Conservation (phyloP, 2,888 invertebrate species). For the Xylota sylvarum region DNA sequence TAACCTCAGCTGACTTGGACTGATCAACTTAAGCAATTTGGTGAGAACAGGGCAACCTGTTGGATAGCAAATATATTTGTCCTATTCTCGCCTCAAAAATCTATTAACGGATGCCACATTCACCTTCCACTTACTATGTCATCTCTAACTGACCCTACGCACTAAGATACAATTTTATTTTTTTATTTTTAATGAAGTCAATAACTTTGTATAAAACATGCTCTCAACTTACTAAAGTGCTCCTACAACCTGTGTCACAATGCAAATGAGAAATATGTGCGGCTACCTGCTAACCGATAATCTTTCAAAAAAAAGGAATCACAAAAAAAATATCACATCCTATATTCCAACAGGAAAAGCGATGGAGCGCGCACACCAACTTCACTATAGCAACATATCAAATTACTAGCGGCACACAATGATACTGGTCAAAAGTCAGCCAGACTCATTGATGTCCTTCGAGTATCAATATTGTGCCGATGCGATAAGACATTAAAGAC, state of each 20-base stretch:
- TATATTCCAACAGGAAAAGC: constrained; percentile 15
- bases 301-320: constrained; percentile 21
- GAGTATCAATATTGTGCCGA: constrained; percentile 69
- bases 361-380: constrained; percentile 32
- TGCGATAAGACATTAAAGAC: constrained; percentile 71
- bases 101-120: no score
- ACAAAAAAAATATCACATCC: background rate
- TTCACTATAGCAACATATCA: constrained; percentile 53
- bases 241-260: constrained; percentile 8
- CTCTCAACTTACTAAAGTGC: no score
- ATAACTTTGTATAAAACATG: background rate
- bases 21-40: no score
- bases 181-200: constrained; percentile 38
- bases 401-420: constrained; percentile 63
- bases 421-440: constrained; percentile 54
- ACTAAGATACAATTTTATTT: no score
- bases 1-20: no score
- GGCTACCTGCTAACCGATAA: constrained; percentile 49
- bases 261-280: constrained; percentile 12
- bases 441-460: constrained; percentile 67
- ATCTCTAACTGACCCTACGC: no score
- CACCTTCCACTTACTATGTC: no score
- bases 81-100: no score
- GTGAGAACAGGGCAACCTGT: no score
- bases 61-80: no score